These are phyloP conservation scores for Emydocephalus ijimae DNA, from an alignment of 2,113 vertebrate genomes.

Conservation along the genomic window DNA sequence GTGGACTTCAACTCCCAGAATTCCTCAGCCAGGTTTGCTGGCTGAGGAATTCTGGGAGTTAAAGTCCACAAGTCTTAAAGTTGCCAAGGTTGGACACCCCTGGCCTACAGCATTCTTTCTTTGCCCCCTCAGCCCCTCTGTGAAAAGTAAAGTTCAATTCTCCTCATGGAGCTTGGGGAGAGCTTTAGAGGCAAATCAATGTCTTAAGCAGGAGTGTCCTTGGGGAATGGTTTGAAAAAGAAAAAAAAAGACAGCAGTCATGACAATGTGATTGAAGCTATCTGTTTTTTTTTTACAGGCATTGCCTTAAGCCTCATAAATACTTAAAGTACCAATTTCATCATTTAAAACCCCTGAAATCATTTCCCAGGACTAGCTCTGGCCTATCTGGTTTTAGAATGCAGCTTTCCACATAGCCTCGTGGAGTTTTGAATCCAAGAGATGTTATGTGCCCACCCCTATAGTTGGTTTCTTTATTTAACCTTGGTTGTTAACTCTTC, in stretches of 20 bases:
- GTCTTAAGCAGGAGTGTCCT: background rate
- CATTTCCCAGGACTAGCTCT: background rate
- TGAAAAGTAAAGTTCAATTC: background rate
- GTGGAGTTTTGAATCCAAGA: background rate
- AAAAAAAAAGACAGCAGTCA: background rate
- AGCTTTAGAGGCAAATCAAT: background rate
- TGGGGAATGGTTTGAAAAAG: background rate
- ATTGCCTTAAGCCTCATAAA: background rate
- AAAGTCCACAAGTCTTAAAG: no score
- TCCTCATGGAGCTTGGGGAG: background rate
- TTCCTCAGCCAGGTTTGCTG: no score
- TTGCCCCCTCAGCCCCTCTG: background rate
- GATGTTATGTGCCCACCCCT: background rate
- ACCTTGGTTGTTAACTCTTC: background rate
- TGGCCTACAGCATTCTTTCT: background rate
- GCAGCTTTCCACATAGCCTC: background rate
- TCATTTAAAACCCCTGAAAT: background rate
- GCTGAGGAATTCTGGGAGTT: no score
- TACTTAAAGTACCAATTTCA: background rate
- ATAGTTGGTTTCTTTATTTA: background rate
- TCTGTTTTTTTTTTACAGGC: background rate
- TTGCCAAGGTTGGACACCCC: no score
- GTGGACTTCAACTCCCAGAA: no score
- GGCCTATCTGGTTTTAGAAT: background rate
- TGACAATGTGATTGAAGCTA: background rate